These are phyloP conservation scores for Spialia ferax DNA, from an alignment of 2,888 invertebrate genomes.

Conservation along the genomic window DNA sequence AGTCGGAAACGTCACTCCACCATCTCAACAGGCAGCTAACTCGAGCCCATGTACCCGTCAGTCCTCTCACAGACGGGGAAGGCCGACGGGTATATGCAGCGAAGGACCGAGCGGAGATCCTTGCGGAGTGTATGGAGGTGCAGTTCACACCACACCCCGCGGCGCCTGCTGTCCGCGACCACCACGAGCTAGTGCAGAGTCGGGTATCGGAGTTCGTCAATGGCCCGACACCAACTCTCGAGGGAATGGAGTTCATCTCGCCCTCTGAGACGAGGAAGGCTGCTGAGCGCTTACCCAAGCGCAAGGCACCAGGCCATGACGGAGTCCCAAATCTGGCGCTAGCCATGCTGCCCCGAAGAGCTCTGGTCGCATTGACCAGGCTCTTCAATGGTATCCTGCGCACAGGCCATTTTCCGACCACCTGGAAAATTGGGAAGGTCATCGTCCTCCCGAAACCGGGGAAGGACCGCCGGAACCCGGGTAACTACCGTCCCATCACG, in stretches of 20 bases:
- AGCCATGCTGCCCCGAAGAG: neutral
- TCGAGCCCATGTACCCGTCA: neutral
- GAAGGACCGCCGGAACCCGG: slow-evolving; percentile 41
- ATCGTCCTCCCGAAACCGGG: slow-evolving; percentile 46
- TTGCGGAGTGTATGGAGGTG: neutral
- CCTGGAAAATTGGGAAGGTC: slow-evolving; percentile 37
- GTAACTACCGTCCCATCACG: slow-evolving; percentile 45
- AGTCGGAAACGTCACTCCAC: neutral
- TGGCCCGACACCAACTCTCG: neutral
- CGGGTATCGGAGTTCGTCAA: neutral
- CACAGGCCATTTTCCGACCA: slow-evolving; percentile 10
- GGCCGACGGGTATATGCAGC: neutral
- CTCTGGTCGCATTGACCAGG: neutral
- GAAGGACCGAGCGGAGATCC: neutral
- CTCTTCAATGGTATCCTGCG: neutral
- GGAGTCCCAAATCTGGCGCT: slow-evolving; percentile 3
- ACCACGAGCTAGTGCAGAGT: neutral
- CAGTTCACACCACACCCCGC: slow-evolving; percentile 12
- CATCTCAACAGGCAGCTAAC: slow-evolving; percentile 20
- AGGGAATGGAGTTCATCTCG: neutral
- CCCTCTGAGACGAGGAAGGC: neutral
- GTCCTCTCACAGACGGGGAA: neutral
- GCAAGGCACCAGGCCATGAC: slow-evolving; percentile 16
- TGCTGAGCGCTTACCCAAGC: neutral
- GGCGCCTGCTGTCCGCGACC: neutral